Evolutionary conservation across 2,888 invertebrate genomes (phyloP), one percentile per base, ranked within the genome.

Genomic region (Spatulosminthurus flaviceps): DNA sequence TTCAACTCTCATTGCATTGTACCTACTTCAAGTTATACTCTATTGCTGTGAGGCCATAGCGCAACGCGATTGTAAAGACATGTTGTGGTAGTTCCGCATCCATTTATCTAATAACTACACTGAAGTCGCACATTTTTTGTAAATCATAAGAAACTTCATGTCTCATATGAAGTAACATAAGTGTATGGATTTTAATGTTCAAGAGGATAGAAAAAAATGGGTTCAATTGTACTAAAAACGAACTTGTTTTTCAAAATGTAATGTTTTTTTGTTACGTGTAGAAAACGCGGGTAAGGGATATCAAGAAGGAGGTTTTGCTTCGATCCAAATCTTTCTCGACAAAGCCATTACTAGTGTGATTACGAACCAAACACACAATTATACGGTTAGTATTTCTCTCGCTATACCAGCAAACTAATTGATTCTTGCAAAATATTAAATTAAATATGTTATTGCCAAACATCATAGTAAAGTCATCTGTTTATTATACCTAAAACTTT

Each of bases 311-410:
- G 84, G 85, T 29, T 85, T 86, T 73, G 74, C 81, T 2, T 83
- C 83, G 24, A 60, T 86, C 16, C 86, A 86, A 71, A 81, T 85
- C 4, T 81, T 82, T 19, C 29, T 86, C 41, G 85, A 86, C 67
- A 83, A 85, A 73, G 78, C 82, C 21, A 82, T 85, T 34, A 84
- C 84, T 0, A 80, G 77, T n/a, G 79, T 82, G 21, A 29, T 83
- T 22, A 81, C 82, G 0, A 80, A 81, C 72, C 51, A 77, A 66
- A 81, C 82, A 41, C 80, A 79, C 13, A 43, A 79, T 26, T 77
- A 79, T 42, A 79, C 64, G 24, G 83, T 83, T 51, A 79, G 79
- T 76, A 19, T 29, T 69, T 73, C n/a, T n/a, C n/a, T n/a, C n/a
- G n/a, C n/a, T 41, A 51, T 51, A 16, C 16, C n/a, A n/a, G n/a